A percentile compares a stretch with the other conserved stretches of the same genome.
Conservation (phyloP, 2,113 vertebrate species). For the Fregata magnificens region DNA sequence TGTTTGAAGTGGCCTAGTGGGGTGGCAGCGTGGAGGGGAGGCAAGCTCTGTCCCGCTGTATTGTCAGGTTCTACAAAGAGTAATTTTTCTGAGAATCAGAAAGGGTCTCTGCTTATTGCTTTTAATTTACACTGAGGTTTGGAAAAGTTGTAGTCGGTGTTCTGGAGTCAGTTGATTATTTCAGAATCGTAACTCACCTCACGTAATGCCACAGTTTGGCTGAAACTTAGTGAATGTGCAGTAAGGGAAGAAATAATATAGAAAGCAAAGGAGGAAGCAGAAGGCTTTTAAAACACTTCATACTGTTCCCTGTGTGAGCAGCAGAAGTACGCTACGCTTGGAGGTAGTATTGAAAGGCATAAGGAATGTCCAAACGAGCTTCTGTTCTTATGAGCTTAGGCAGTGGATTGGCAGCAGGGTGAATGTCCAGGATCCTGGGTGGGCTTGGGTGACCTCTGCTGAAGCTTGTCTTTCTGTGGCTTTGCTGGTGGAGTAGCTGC, state of each 20-base stretch:
- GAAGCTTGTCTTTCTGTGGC: neutral
- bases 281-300: neutral
- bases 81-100: neutral
- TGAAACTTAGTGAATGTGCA: neutral
- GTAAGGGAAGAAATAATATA: neutral
- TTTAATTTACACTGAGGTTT: neutral
- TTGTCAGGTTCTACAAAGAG: neutral
- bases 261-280: neutral
- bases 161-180: neutral
- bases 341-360: neutral
- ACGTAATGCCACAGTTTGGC: neutral
- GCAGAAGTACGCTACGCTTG: accelerated
- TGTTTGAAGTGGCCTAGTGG: neutral
- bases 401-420: neutral
- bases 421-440: neutral
- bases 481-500: neutral
- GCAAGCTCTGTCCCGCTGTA: neutral
- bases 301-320: neutral
- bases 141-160: neutral
- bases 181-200: neutral
- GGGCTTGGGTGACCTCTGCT: neutral
- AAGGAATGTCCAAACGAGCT: neutral
- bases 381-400: neutral
- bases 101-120: neutral
- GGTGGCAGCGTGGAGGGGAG: neutral